Evolutionary conservation across 1,140 invertebrate genomes (phyloP), one percentile per base, ranked within the genome.

Genomic region (Coelopa frigida): DNA sequence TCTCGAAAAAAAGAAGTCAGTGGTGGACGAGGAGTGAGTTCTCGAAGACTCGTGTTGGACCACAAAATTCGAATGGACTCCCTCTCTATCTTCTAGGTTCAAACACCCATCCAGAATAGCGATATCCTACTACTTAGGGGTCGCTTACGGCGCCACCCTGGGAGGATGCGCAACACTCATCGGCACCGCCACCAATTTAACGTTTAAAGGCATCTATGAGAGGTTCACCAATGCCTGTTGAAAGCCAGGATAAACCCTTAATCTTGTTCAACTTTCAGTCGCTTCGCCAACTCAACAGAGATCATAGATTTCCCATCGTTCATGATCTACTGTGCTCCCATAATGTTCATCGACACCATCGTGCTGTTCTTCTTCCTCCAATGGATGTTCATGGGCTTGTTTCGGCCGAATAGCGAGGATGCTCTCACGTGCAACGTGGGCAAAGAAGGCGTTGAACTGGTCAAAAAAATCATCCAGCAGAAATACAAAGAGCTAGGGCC

Each of bases 101-200:
- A 68, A 69, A 10, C 68, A 68, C 46, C 81, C 81, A 0, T 80
- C 79, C 0, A 76, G 73, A 33, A 74, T 80, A 14, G 79, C 81
- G 0, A 77, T 78, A 49, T 78, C 80, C 31, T 84, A 84, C 57
- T 80, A 86, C 51, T 68, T 94, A 40, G 78, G 78, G 7, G 80
- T 88, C 7, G 85, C 85, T 0, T 94, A 90, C 59, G 78, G 87
- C 0, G 77, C 89, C 0, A 78, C 78, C 0, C 73, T 89, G 17
- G 91, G 91, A 1, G 92, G 92, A 2, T 85, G 82, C 42, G 86
- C 85, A 0, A 89, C 87, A 0, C 64, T 95, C 1, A 90, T 91
- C 1, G 92, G 91, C 5, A 90, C 89, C 0, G 85, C 82, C 1
- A 89, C 90, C 8, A 94, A 95, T 70, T 75, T 94, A 4, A 85